phyloP scores from a whole-genome alignment of 2,113 vertebrate species.

The Aegithalos caudatus region DNA sequence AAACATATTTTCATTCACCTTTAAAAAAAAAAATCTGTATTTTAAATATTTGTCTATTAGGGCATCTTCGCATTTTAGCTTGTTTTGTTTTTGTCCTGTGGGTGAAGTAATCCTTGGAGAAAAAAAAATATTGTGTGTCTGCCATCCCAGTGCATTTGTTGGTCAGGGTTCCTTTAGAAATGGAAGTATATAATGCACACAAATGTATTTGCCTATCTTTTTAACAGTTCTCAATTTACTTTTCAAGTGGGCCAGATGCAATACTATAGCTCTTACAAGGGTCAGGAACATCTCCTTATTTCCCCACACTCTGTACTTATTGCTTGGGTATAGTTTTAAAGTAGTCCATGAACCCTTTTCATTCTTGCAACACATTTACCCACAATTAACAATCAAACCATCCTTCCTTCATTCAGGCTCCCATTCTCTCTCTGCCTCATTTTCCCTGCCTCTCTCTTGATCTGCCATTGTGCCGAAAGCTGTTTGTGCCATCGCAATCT shows the following conservation, averaged over 20 bases:
- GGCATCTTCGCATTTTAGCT: conserved; percentile 45
- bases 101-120: conserved; percentile 59
- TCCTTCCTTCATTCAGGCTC: conserved; percentile 79
- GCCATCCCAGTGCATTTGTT: conserved; percentile 48
- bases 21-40: conserved; percentile 56
- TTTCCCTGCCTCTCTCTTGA: conserved; percentile 85
- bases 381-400: conserved; percentile 95
- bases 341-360: conserved; percentile 88
- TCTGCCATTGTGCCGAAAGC: conserved; percentile 87
- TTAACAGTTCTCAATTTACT: conserved; percentile 77
- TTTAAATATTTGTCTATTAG: conserved; percentile 79
- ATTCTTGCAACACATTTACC: conserved; percentile 86
- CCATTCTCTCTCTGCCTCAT: conserved; percentile 83
- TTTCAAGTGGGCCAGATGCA: conserved; percentile 78
- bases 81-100: conserved; percentile 65
- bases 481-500: conserved; percentile 89
- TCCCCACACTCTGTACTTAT: conserved; percentile 70
- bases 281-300: conserved; percentile 74
- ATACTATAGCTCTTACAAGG: conserved; percentile 73
- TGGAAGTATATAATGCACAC: conserved; percentile 67
- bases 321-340: conserved; percentile 82
- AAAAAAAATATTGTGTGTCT: conserved; percentile 7
- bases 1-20: conserved; percentile 59
- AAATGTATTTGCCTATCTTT: conserved; percentile 72
- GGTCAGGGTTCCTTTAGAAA: conserved; percentile 49